Percentiles rank a stretch among this genome's conserved stretches.
These are phyloP conservation scores for Tillus elongatus DNA, from an alignment of 2,888 invertebrate species.

Conservation along the genomic window DNA sequence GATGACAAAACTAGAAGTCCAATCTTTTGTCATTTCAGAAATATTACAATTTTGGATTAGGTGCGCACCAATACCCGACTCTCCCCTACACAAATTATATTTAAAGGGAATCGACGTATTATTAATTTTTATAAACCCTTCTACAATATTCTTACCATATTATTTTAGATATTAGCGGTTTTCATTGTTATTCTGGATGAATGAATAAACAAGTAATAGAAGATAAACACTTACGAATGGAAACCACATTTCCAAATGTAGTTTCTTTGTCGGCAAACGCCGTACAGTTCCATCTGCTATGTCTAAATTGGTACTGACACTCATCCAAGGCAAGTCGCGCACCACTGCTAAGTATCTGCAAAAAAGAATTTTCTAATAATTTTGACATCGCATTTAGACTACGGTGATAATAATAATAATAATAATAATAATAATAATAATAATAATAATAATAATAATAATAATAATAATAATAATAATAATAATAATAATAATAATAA, in stretches of 20 bases:
- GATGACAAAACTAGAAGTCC: slow-evolving; percentile 11
- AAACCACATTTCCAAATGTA: slow-evolving; percentile 74
- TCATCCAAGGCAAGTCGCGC: slow-evolving; percentile 80
- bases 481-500: too few relatives aligned
- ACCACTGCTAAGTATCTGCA: slow-evolving; percentile 69
- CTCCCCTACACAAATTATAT: slow-evolving; percentile 4
- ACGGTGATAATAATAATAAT: too few relatives aligned
- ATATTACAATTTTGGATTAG: slow-evolving; percentile 3
- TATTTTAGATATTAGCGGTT: too few relatives aligned
- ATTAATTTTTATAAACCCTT: too few relatives aligned
- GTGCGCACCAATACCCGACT: slow-evolving; percentile 6
- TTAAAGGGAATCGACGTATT: too few relatives aligned
- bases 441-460: too few relatives aligned
- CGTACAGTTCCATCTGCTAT: slow-evolving; percentile 85
- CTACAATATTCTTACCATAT: too few relatives aligned
- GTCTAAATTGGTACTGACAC: slow-evolving; percentile 81
- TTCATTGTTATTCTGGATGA: too few relatives aligned
- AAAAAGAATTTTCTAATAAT: slow-evolving; percentile 29
- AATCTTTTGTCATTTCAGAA: slow-evolving; percentile 6
- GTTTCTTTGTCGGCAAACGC: slow-evolving; percentile 58
- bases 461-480: too few relatives aligned
- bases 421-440: too few relatives aligned
- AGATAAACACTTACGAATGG: slow-evolving; percentile 73
- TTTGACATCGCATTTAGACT: not conserved
- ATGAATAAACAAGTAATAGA: too few relatives aligned